These are phyloP conservation scores for Scelioninae gen. 1 DNA, from an alignment of 2,888 invertebrate genomes.

Conservation along the genomic window DNA sequence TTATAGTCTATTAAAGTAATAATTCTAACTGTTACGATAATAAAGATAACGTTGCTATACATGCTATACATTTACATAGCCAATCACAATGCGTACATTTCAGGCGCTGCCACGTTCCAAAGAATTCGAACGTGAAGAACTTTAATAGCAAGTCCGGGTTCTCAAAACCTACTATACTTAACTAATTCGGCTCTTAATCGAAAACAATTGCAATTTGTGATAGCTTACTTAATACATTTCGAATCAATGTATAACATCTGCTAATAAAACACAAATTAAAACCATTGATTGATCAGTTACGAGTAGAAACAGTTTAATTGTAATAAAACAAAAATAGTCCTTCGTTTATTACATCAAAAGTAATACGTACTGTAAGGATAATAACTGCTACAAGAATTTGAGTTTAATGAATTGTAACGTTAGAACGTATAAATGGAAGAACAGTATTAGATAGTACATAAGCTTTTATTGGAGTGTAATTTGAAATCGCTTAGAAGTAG, in stretches of 20 bases:
- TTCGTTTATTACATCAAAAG: constrained; percentile 13
- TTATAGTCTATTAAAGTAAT: constrained; percentile 38
- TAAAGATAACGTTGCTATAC: constrained; percentile 55
- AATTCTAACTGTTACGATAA: constrained; percentile 59
- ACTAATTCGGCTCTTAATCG: too few relatives aligned
- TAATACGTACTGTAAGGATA: constrained; percentile 16
- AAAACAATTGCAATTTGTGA: too few relatives aligned
- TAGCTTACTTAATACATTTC: too few relatives aligned
- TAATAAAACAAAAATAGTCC: constrained; percentile 12
- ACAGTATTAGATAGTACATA: constrained; percentile 30
- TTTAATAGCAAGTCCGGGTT: constrained; percentile 25
- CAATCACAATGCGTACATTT: constrained; percentile 46
- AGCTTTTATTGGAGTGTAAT: constrained; percentile 57
- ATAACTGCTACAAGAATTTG: constrained; percentile 23
- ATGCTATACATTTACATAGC: constrained; percentile 61
- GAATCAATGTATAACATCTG: too few relatives aligned
- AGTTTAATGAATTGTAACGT: constrained; percentile 64
- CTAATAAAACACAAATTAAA: neutral
- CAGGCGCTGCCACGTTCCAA: neutral
- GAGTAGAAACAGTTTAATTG: neutral
- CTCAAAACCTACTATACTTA: too few relatives aligned
- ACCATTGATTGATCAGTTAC: neutral
- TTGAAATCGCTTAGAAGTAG: constrained; percentile 47
- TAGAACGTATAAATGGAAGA: constrained; percentile 40
- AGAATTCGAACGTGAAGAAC: constrained; percentile 33